Evolutionary conservation across 2,888 invertebrate species (phyloP), one percentile per base, ranked within the genome.

Genomic region (Drosophila yooni): DNA sequence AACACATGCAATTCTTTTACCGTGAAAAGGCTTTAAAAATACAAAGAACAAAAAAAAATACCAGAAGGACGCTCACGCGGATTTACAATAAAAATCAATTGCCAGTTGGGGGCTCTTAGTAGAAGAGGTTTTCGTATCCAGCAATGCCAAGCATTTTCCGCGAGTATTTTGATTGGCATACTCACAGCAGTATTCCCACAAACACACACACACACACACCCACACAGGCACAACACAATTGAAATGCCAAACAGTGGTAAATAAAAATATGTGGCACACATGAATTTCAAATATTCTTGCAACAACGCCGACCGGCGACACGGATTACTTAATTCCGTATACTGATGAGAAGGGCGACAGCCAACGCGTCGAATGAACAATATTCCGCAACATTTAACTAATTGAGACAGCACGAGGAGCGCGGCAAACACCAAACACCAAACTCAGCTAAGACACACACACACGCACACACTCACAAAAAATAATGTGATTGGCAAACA

Each of bases 131-230:
- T 71, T 29, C 40, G 25, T 25, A 46, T 56, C 75, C 74, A 77
- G 88, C 85, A 60, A 89, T 89, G 79, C 80, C 70, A 87, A 87
- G 87, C 70, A 89, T 87, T 85, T 89, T 81, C 80, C 89, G 88
- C 87, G 83, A 76, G 88, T 77, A 88, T 89, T 86, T 88, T 88
- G 88, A 88, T 88, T 88, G 89, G 85, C 89, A 75, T 82, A 82
- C 83, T 80, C 74, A 62, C 58, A 46, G 2, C 46, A 46, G 25
- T 25, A 25, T 7, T 3, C 7, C 11, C 50, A 59, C 43, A 29
- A 56, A 59, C 58, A 34, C 52, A 52, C 33, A 11, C 51, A 40
- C 29, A 4, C 15, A 58, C 65, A 11, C 51, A 40, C 29, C 2
- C 15, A 58, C 65, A 71, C 61, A 64, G 67, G 74, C 79, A 69